Conservation (phyloP, 2,888 invertebrate species). For the Sesamia inferens region DNA sequence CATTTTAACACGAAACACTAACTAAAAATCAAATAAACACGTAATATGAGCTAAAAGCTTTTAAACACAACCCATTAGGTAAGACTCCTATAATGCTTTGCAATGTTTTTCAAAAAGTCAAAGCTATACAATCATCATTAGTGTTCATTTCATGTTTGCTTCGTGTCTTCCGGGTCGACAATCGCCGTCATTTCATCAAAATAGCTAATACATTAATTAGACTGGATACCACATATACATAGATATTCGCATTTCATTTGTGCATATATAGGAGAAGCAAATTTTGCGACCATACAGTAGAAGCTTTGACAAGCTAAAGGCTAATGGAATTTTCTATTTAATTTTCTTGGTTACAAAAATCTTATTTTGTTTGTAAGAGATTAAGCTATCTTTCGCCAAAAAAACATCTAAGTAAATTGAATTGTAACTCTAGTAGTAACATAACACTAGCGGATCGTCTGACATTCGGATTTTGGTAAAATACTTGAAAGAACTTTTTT, state of each 20-base stretch:
- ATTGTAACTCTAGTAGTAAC: background rate
- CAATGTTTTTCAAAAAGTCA: background rate
- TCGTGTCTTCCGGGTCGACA: slow-evolving; percentile 41
- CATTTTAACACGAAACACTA: background rate
- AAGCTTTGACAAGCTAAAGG: background rate
- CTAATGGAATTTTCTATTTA: background rate
- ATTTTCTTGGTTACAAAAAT: background rate
- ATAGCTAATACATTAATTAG: slow-evolving; percentile 45
- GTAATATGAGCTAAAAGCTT: background rate
- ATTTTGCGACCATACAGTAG: background rate
- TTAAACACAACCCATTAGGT: background rate
- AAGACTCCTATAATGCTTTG: background rate
- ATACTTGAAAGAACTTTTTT: background rate
- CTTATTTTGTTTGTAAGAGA: background rate
- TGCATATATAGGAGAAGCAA: slow-evolving; percentile 8
- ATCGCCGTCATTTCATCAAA: slow-evolving; percentile 46
- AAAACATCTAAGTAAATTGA: background rate
- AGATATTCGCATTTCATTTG: slow-evolving; percentile 29
- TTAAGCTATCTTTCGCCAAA: background rate
- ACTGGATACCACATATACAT: slow-evolving; percentile 28
- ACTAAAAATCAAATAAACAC: background rate
- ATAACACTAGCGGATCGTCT: too few species aligned
- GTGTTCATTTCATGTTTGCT: slow-evolving; percentile 12
- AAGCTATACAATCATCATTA: background rate
- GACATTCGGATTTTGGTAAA: background rate